These are phyloP conservation scores for Gulo gulo DNA, from an alignment of 2,113 vertebrate species.

Conservation along the genomic window DNA sequence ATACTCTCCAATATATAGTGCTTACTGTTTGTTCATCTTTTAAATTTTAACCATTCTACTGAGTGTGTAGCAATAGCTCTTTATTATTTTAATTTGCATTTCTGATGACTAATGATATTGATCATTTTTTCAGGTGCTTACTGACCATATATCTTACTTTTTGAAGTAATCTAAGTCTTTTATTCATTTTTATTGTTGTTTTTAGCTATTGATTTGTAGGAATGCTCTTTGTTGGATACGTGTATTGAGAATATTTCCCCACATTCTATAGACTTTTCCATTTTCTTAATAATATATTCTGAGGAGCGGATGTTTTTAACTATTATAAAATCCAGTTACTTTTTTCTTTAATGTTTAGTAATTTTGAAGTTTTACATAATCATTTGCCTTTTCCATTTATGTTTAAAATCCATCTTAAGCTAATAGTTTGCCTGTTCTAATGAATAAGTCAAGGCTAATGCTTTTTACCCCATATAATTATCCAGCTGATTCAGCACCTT, in stretches of 20 bases:
- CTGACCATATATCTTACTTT: neutral
- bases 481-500: neutral
- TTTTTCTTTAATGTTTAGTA: neutral
- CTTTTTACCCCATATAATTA: neutral
- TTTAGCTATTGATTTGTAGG: neutral
- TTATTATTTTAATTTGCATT: neutral
- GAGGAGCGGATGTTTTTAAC: neutral
- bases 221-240: neutral
- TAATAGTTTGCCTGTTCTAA: neutral
- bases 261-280: neutral
- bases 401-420: neutral
- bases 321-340: neutral
- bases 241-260: neutral
- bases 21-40: neutral
- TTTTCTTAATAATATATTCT: neutral
- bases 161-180: neutral
- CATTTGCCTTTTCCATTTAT: neutral
- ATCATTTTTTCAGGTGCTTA: neutral
- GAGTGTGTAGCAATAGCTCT: neutral
- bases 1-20: neutral
- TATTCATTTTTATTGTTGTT: neutral
- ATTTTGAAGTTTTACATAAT: neutral
- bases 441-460: neutral
- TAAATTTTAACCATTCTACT: neutral
- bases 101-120: neutral